Evolutionary conservation across 2,113 vertebrate species (phyloP), one percentile per base, ranked within the genome.

Genomic region (Martes martes): DNA sequence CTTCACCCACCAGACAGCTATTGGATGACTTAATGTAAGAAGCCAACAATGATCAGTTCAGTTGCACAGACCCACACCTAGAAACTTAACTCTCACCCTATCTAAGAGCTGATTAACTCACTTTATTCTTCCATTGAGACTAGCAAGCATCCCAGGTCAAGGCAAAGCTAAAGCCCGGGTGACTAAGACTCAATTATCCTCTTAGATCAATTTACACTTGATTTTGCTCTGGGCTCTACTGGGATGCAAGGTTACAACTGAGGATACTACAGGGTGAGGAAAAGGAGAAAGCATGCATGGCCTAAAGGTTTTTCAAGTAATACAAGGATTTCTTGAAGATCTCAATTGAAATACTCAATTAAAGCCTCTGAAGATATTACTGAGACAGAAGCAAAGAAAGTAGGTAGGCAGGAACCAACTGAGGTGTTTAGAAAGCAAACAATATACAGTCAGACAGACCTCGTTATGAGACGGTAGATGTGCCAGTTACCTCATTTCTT

Each of bases 311-410:
- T 97, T 67, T 65, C 71, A 96, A 96, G 45, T 92, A 45, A 92
- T 21, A 84, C 0, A 87, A 96, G 55, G 80, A 90, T 65, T 90
- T 97, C 71, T 88, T 91, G 57, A 85, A 95, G 65, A 92, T 76
- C 11, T 94, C 9, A 67, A 57, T 5, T 91, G 93, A 95, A 76
- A 91, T 84, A 85, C 52, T 90, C 24, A 39, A 42, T 81, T 88
- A 86, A 95, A 95, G 47, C 47, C 50, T 95, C 84, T 63, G 31
- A 95, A 96, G 95, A 95, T 88, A 76, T 69, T 80, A 84, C 61
- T 24, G 28, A 92, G 21, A 92, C 65, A 96, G 63, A 95, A 76
- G 15, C 69, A 89, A 87, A 69, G 21, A 31, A 96, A 24, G 13
- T 31, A 89, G 33, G 50, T 65, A 65, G 24, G 80, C 65, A 90